Conservation (phyloP, 35 echinoderm and acorn worm species). For the Chiridota heheva region DNA sequence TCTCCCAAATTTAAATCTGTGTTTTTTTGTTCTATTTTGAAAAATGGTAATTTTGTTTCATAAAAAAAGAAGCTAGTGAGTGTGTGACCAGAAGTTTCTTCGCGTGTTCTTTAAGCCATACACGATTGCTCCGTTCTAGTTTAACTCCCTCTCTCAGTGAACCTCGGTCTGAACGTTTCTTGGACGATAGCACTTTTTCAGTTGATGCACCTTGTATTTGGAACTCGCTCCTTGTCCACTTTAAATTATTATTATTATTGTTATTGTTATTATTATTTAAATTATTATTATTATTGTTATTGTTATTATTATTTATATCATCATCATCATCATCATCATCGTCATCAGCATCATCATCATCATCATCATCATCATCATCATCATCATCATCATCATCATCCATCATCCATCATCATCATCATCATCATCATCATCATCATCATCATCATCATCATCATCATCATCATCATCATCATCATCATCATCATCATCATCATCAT, state of each 20-base stretch:
- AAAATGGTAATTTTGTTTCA: too few species aligned
- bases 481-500: neutral
- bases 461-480: conserved; percentile 3
- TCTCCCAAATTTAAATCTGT: too few species aligned
- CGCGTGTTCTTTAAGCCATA: too few species aligned
- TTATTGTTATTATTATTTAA: neutral
- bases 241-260: conserved; percentile 14
- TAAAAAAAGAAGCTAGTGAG: too few species aligned
- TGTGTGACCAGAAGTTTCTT: too few species aligned
- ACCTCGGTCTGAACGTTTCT: too few species aligned
- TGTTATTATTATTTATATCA: neutral
- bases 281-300: conserved; percentile 18
- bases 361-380: conserved; percentile 10
- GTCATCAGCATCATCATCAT: conserved; percentile 1
- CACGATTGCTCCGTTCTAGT: too few species aligned
- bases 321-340: conserved; percentile 21
- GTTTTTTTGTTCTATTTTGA: too few species aligned
- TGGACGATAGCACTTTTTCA: too few species aligned
- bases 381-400: conserved; percentile 30
- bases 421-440: conserved; percentile 3
- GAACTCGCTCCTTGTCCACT: neutral
- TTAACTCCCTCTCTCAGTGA: too few species aligned
- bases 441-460: conserved; percentile 5
- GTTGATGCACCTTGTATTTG: too few species aligned
- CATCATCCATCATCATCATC: conserved; percentile 21